Conservation (phyloP, 23 tunicate species). For the Styela clava region DNA sequence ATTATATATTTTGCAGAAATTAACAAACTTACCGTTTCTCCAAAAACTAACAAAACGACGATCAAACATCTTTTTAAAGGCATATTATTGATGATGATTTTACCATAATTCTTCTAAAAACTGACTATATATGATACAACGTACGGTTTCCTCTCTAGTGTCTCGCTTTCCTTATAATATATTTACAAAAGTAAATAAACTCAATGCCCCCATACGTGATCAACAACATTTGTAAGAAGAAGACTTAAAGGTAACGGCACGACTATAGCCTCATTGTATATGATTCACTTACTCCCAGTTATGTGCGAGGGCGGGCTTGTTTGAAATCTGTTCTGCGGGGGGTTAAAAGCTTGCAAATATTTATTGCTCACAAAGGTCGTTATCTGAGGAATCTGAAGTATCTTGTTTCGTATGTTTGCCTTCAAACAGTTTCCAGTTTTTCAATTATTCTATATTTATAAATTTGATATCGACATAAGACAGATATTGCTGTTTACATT, state of each 20-base stretch:
- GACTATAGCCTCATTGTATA: no score
- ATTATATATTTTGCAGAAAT: no score
- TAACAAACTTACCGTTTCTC: background rate
- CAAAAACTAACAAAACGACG: background rate
- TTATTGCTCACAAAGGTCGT: background rate
- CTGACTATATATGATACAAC: background rate
- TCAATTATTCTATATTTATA: no score
- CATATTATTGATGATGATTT: background rate
- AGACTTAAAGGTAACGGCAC: no score
- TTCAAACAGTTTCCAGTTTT: no score
- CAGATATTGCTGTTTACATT: no score
- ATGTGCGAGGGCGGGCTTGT: no score
- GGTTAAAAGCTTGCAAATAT: background rate
- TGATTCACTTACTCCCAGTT: no score
- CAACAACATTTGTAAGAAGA: no score
- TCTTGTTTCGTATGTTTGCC: background rate
- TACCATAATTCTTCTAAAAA: no score
- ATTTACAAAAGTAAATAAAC: background rate
- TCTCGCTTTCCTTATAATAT: background rate
- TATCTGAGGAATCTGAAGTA: background rate
- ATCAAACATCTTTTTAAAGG: background rate
- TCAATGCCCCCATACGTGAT: background rate
- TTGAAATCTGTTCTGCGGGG: no score
- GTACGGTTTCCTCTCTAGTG: background rate
- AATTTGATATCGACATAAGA: no score